phyloP scores from a whole-genome alignment of 2,113 vertebrate species.

The Mobula birostris region DNA sequence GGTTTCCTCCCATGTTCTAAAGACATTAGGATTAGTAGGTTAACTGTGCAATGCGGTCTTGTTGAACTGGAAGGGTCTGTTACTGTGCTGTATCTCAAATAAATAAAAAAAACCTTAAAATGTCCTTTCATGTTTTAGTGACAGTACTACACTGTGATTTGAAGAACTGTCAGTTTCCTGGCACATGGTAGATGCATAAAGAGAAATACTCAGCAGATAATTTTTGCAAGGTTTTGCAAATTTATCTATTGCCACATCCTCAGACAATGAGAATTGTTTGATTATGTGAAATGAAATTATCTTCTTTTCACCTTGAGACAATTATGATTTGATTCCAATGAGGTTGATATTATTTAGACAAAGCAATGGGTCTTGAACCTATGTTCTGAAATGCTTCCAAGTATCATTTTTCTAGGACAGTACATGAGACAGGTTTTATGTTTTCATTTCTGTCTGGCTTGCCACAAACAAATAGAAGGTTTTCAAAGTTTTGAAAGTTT shows the following conservation, averaged over 20 bases:
- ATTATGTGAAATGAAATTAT: neutral
- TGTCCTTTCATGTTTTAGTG: neutral
- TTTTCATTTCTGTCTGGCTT: neutral
- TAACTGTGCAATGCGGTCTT: too few relatives aligned
- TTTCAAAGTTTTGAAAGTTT: neutral
- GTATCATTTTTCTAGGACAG: neutral
- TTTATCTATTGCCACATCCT: neutral
- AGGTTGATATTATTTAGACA: neutral
- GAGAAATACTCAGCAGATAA: neutral
- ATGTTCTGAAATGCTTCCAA: neutral
- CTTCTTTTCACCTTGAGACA: constrained; percentile 25
- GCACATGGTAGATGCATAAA: neutral
- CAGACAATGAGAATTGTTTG: neutral
- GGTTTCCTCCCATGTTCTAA: too few relatives aligned
- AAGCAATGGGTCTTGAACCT: neutral
- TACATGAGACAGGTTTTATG: neutral
- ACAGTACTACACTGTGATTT: neutral
- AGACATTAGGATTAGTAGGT: too few relatives aligned
- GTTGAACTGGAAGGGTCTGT: too few relatives aligned
- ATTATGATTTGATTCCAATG: neutral
- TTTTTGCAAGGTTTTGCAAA: neutral
- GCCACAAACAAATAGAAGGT: neutral
- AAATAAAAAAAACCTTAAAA: neutral
- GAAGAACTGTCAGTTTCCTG: neutral
- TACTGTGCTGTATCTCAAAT: too few relatives aligned